These are phyloP conservation scores for Polypedilum pembai DNA, from an alignment of 1,140 invertebrate species.

Conservation along the genomic window DNA sequence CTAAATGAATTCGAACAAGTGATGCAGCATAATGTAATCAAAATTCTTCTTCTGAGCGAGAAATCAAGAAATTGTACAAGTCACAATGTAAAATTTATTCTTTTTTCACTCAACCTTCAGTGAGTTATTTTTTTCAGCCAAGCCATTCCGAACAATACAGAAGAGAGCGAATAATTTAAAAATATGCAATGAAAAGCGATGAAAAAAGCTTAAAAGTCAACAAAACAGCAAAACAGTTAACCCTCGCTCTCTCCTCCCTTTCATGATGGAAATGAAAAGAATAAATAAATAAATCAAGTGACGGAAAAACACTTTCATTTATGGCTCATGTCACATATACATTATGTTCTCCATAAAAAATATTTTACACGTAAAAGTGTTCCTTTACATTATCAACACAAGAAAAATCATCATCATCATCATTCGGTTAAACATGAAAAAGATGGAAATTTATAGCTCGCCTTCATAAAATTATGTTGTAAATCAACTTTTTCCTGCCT, in stretches of 20 bases:
- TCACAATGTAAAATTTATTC: too few species aligned
- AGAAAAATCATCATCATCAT: not conserved
- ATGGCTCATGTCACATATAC: not conserved
- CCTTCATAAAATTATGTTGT: not conserved
- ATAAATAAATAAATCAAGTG: slow-evolving; percentile 19
- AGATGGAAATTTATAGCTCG: not conserved
- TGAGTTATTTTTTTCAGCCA: too few species aligned
- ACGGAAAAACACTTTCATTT: slow-evolving; percentile 6
- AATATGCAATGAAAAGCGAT: too few species aligned
- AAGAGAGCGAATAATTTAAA: too few species aligned
- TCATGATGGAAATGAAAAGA: not conserved
- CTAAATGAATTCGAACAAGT: too few species aligned
- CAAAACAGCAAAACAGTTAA: not conserved
- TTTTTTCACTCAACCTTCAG: too few species aligned
- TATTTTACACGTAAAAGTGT: too few species aligned
- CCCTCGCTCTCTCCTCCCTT: not conserved
- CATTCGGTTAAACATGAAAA: not conserved
- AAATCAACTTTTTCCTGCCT: not conserved
- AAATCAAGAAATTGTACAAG: too few species aligned
- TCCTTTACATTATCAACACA: not conserved
- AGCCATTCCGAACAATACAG: too few species aligned
- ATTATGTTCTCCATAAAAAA: too few species aligned
- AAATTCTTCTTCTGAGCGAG: too few species aligned
- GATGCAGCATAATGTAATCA: too few species aligned
- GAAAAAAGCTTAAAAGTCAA: not conserved